Conservation (phyloP, 2,113 vertebrate genomes). For the Dipodomys merriami region DNA sequence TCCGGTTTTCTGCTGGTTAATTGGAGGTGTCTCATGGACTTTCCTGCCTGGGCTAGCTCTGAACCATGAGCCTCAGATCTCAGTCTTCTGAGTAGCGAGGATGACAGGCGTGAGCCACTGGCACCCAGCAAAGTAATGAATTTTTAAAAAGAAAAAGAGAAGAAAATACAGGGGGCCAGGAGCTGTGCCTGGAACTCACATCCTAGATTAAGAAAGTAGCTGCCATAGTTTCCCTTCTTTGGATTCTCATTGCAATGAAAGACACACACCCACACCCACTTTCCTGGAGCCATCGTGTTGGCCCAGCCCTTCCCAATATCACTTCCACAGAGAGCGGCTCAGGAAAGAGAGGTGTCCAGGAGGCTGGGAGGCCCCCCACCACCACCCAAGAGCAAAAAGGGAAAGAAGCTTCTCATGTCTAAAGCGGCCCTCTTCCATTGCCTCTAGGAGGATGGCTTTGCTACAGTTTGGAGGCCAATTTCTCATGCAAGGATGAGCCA, state of each 20-base stretch:
- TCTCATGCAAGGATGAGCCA: not conserved
- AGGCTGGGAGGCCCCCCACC: not conserved
- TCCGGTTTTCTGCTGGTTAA: too few species aligned
- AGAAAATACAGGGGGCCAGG: too few species aligned
- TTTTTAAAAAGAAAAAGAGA: not conserved
- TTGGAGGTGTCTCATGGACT: too few species aligned
- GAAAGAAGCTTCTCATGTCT: fast-evolving
- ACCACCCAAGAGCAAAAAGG: not conserved
- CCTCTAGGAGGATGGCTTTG: not conserved
- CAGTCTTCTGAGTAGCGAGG: too few species aligned
- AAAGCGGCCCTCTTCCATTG: not conserved
- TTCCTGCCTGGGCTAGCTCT: too few species aligned
- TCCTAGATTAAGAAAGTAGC: not conserved
- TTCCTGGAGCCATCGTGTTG: not conserved
- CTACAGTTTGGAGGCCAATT: not conserved
- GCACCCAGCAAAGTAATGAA: not conserved
- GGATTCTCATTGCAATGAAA: not conserved
- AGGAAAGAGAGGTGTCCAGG: constrained; percentile 18
- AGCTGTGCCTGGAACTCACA: not conserved
- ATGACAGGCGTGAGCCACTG: too few species aligned
- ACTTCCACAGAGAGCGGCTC: not conserved
- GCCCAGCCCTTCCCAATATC: not conserved
- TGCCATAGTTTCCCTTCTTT: not conserved
- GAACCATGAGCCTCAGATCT: too few species aligned
- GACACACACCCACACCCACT: too few species aligned